These are phyloP conservation scores for Machimus rusticus DNA, from an alignment of 2,888 invertebrate genomes.

Conservation along the genomic window DNA sequence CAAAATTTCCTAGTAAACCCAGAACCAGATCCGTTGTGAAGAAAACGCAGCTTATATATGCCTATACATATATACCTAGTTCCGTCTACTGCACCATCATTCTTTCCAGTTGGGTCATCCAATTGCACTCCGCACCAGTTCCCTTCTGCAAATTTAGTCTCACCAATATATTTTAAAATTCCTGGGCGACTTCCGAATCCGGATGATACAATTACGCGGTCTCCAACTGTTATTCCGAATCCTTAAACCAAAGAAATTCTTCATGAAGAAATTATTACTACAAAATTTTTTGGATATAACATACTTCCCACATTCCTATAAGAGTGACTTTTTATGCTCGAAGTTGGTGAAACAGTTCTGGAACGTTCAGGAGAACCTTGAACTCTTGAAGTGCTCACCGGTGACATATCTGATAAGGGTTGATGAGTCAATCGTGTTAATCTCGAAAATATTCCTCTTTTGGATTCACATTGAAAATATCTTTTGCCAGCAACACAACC, in stretches of 20 bases:
- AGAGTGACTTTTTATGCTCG: slow-evolving; percentile 58
- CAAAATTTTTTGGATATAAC: not conserved
- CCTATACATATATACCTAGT: slow-evolving; percentile 72
- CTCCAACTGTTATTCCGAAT: slow-evolving; percentile 81
- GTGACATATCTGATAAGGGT: slow-evolving; percentile 66
- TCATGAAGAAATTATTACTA: not conserved
- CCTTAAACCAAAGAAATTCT: slow-evolving; percentile 50
- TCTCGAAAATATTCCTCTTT: slow-evolving; percentile 92
- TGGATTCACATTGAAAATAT: slow-evolving; percentile 93
- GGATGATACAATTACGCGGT: slow-evolving; percentile 88
- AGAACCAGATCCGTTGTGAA: too few relatives aligned
- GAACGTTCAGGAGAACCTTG: slow-evolving; percentile 60
- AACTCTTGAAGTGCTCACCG: slow-evolving; percentile 49
- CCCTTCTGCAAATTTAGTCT: slow-evolving; percentile 89
- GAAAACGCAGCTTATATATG: too few relatives aligned
- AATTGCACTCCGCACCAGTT: slow-evolving; percentile 97
- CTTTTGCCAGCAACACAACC: slow-evolving; percentile 91
- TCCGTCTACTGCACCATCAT: slow-evolving; percentile 93
- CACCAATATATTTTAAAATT: slow-evolving; percentile 82
- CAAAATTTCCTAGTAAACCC: too few relatives aligned
- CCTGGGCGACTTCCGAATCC: slow-evolving; percentile 90
- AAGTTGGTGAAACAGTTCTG: slow-evolving; percentile 60
- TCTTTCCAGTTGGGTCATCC: slow-evolving; percentile 93
- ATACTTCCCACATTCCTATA: slow-evolving; percentile 58
- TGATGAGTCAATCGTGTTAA: slow-evolving; percentile 82